Conservation (phyloP, 2,113 vertebrate species). For the Lagopus leucura region DNA sequence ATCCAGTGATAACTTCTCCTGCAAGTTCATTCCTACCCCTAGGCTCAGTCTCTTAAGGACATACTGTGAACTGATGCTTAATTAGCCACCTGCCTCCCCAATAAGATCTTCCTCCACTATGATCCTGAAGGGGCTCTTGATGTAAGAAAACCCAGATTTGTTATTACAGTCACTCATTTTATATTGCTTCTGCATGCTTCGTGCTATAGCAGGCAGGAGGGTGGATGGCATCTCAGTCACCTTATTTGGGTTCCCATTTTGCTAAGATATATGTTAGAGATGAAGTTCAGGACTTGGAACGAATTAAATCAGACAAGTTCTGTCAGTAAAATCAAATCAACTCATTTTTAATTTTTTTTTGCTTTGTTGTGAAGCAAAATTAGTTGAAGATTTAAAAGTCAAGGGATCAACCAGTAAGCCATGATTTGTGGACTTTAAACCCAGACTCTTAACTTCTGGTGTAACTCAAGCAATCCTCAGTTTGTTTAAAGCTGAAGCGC, state of each 20-base stretch:
- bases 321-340: neutral
- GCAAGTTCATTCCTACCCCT: constrained; percentile 44
- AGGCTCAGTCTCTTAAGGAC: constrained; percentile 46
- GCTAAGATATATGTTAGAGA: neutral
- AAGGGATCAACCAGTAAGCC: neutral
- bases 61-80: constrained; percentile 53
- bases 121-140: constrained; percentile 10
- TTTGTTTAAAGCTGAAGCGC: constrained; percentile 11
- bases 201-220: neutral
- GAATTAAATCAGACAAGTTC: neutral
- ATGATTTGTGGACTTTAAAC: neutral
- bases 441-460: neutral
- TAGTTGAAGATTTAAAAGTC: neutral
- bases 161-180: neutral
- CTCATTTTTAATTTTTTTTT: neutral
- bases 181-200: neutral
- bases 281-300: neutral
- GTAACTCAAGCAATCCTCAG: neutral
- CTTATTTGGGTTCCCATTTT: neutral
- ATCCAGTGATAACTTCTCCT: neutral
- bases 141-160: neutral
- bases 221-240: neutral
- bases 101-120: neutral
- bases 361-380: neutral
- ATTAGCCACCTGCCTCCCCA: constrained; percentile 64